Evolutionary conservation across 2,797 vertebrate species (phyloP), one percentile per base, ranked within the genome.

Genomic region (Tragopan temminckii): DNA sequence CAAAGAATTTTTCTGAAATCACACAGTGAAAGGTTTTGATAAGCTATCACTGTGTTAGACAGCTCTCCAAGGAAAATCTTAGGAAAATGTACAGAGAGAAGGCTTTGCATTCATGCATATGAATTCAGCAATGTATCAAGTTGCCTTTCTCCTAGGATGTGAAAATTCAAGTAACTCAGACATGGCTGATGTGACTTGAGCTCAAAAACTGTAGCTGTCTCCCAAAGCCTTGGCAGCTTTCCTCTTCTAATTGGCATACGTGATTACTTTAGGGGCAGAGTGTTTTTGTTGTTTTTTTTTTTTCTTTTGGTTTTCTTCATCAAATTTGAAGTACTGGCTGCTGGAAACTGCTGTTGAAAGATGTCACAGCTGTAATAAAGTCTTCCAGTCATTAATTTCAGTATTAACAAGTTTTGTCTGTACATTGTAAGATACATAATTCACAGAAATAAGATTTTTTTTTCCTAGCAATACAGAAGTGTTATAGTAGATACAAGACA

Each of bases 211-310:
- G n/a, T 70, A 92, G 70, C 67, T 59, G 53, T 62, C 52, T 96
- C 83, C 91, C 33, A 53, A 45, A 70, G 25, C 36, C 35, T 80
- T 87, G 62, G 61, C 67, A 92, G 42, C 23, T 91, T 96, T 96
- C 74, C 74, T 94, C 94, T 90, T 81, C 85, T 95, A 80, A 80
- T 15, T 96, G 90, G 24, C 14, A 5, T 68, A 46, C 66, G 80
- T 85, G 90, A 91, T 95, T 95, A 85, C 38, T 93, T 90, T 43
- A 92, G 58, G 63, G 72, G 48, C 13, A 85, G 69, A 76, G 50
- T 7, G 11, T 24, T 17, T 2, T 0, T 0, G 33, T 13, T 3
- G 15, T 8, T 52, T 9, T 0, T 16, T 59, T 95, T 76, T 25
- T 58, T 19, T 21, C 33, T 59, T 80, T 80, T 42, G 12, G 21